Evolutionary conservation across 2,888 invertebrate genomes (phyloP).

Genomic region (Diachrysia chrysitis): DNA sequence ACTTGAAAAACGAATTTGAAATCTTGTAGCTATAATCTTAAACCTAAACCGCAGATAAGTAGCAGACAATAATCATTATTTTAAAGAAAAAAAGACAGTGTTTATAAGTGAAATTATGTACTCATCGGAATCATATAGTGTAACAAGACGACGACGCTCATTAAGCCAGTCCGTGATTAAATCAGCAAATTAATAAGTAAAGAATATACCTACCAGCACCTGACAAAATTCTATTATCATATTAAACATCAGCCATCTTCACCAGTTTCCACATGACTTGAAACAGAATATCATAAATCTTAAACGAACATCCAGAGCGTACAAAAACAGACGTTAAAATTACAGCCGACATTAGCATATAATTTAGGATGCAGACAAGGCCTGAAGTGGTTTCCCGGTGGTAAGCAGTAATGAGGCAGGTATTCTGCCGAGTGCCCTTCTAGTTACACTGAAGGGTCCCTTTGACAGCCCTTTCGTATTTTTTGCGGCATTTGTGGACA

Average conservation of each 20-base stretch:
- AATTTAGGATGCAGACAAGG: slow-evolving; percentile 19
- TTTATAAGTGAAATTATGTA: too few species aligned
- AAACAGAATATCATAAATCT: not conserved
- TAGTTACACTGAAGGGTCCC: slow-evolving; percentile 43
- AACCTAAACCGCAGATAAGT: not conserved
- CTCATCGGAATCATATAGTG: not conserved
- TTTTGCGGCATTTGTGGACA: slow-evolving; percentile 12
- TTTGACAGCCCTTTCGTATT: slow-evolving; percentile 39
- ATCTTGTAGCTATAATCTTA: not conserved
- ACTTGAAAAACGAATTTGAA: not conserved
- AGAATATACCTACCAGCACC: not conserved
- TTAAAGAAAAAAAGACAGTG: too few species aligned
- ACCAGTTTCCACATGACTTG: not conserved
- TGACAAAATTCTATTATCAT: not conserved
- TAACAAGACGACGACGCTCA: too few species aligned
- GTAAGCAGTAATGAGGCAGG: slow-evolving; percentile 53
- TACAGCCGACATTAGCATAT: not conserved
- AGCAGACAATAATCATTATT: not conserved
- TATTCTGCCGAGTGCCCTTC: slow-evolving; percentile 40
- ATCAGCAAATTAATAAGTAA: not conserved
- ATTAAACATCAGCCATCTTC: not conserved
- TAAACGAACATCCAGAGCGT: not conserved
- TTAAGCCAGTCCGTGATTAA: too few species aligned
- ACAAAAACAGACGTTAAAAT: slow-evolving; percentile 3
- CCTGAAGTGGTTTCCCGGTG: slow-evolving; percentile 26